phyloP scores from a whole-genome alignment of 2,888 invertebrate genomes.

The Dynastes tityus region DNA sequence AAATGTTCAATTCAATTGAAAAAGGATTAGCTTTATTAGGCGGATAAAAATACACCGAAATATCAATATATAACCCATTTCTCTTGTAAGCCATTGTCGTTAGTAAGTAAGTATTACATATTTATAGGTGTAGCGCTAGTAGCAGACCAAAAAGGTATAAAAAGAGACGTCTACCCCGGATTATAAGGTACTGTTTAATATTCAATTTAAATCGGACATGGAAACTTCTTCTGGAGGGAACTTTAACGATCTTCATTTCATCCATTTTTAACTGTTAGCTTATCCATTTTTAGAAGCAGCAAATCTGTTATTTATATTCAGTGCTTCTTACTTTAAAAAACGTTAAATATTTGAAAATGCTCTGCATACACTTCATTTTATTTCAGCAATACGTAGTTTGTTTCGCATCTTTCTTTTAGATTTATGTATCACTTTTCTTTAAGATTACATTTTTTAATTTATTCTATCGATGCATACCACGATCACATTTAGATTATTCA shows the following conservation, averaged over 20 bases:
- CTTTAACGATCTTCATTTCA: slow-evolving; percentile 6
- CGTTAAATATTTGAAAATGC: not conserved
- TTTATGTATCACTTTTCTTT: too few relatives aligned
- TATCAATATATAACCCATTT: not conserved
- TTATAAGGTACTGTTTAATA: slow-evolving; percentile 32
- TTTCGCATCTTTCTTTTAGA: too few relatives aligned
- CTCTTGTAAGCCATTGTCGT: not conserved
- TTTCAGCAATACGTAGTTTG: too few relatives aligned
- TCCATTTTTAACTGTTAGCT: not conserved
- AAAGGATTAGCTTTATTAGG: too few relatives aligned
- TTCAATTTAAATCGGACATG: not conserved
- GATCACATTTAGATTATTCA: too few relatives aligned
- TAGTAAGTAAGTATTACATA: not conserved
- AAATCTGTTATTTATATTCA: not conserved
- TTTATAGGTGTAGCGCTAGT: slow-evolving; percentile 4
- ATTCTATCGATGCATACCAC: too few relatives aligned
- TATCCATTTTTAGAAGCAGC: not conserved
- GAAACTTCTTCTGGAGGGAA: not conserved
- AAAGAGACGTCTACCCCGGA: not conserved
- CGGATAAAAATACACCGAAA: too few relatives aligned
- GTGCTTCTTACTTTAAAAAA: not conserved
- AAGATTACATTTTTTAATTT: too few relatives aligned
- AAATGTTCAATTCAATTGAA: too few relatives aligned
- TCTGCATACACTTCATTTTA: too few relatives aligned
- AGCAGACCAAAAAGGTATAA: slow-evolving; percentile 20